phyloP scores from a whole-genome alignment of 2,113 vertebrate species.

The Nibea coibor region DNA sequence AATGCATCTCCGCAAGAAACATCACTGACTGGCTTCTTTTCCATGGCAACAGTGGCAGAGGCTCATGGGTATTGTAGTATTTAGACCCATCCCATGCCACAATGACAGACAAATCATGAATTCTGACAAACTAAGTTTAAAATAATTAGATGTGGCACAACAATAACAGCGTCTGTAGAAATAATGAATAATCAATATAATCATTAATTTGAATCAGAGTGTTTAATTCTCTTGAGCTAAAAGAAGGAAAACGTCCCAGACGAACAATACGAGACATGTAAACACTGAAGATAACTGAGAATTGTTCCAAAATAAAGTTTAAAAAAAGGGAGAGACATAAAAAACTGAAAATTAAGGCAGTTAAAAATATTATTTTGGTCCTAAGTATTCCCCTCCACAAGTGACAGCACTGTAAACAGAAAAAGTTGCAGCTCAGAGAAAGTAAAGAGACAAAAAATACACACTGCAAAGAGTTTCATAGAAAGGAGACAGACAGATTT shows the following conservation, averaged over 20 bases:
- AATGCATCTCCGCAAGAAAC: neutral
- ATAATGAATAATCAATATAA: too few relatives aligned
- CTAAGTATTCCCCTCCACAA: neutral
- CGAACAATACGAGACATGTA: conserved; percentile 8
- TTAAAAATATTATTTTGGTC: conserved; percentile 51
- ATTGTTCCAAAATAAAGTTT: neutral
- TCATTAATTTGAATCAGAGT: conserved; percentile 56
- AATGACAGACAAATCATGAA: neutral
- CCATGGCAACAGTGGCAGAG: neutral
- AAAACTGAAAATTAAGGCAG: conserved; percentile 29
- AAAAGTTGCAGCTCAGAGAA: neutral
- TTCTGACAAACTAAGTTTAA: neutral
- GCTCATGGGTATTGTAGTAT: neutral
- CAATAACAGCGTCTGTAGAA: neutral
- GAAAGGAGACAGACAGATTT: neutral
- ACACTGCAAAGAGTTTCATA: neutral
- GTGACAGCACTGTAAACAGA: conserved; percentile 7
- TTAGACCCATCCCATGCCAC: neutral
- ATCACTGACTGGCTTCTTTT: neutral
- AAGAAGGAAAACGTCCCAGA: conserved; percentile 9
- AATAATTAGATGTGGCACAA: neutral
- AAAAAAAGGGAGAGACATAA: neutral
- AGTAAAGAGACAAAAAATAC: neutral
- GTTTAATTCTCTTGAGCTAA: conserved; percentile 74
- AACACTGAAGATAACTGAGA: neutral